phyloP scores from a whole-genome alignment of 1,140 invertebrate species.

The Muscidifurax raptorellus region DNA sequence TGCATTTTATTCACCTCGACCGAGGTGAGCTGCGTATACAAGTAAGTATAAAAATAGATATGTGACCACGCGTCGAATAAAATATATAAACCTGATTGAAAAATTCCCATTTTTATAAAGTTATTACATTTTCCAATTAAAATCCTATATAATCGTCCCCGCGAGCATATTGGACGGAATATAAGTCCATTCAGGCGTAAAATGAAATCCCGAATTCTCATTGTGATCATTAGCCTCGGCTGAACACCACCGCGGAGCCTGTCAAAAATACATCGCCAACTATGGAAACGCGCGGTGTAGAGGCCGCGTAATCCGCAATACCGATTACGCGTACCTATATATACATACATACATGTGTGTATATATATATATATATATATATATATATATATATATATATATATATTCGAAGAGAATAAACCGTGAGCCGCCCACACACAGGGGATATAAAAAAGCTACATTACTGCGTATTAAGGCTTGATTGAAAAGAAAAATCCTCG shows the following conservation, averaged over 20 bases:
- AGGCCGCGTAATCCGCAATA: background rate
- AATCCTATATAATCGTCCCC: background rate
- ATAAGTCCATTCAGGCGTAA: background rate
- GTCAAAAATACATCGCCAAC: no score
- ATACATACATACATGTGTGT: no score
- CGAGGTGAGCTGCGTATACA: no score
- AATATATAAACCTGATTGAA: no score
- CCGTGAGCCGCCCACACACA: background rate
- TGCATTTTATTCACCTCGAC: no score
- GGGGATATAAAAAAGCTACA: background rate
- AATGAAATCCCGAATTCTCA: background rate
- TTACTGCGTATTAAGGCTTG: background rate
- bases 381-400: no score
- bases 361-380: no score
- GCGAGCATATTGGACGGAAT: background rate
- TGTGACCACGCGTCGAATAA: no score
- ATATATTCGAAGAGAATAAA: background rate
- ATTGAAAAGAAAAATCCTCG: constrained; percentile 22
- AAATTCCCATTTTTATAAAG: background rate
- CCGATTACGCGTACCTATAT: background rate
- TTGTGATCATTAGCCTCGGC: background rate
- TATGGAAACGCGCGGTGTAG: no score
- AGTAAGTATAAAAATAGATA: no score
- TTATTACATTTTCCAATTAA: background rate
- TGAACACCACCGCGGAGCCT: no score